Conservation (phyloP, 2,888 invertebrate genomes). For the Prionchulus punctatus region DNA sequence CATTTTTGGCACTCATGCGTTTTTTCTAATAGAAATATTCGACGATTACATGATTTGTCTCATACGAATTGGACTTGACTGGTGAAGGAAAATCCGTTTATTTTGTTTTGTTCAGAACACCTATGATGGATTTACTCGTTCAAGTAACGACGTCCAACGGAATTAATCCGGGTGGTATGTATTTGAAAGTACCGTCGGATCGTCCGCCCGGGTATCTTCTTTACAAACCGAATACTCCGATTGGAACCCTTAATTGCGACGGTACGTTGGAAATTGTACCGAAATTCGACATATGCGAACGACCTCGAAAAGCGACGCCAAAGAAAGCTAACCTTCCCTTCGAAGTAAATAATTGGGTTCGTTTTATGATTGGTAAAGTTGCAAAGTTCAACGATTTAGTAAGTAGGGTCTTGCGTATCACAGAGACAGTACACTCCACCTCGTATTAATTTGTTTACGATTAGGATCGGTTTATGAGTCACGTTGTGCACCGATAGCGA, state of each 20-base stretch:
- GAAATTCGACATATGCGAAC: background rate
- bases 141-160: slow-evolving; percentile 47
- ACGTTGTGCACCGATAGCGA: background rate
- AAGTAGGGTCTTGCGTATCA: too few relatives aligned
- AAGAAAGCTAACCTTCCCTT: background rate
- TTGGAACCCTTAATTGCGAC: slow-evolving; percentile 38
- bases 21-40: too few relatives aligned
- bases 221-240: slow-evolving; percentile 56
- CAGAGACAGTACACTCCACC: too few relatives aligned
- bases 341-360: background rate
- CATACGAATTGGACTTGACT: too few relatives aligned
- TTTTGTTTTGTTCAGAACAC: slow-evolving; percentile 45
- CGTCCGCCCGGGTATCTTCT: slow-evolving; percentile 41
- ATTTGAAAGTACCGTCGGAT: slow-evolving; percentile 47
- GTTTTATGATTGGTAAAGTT: too few relatives aligned
- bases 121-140: slow-evolving; percentile 59
- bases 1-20: too few relatives aligned
- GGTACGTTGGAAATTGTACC: background rate
- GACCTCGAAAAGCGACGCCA: background rate
- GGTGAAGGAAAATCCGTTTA: too few relatives aligned
- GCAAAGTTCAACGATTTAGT: too few relatives aligned
- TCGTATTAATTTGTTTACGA: background rate
- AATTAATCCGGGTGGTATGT: slow-evolving; percentile 50
- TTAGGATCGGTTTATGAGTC: background rate
- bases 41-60: too few relatives aligned